Percentiles rank a stretch among this genome's conserved stretches.
Evolutionary conservation across 2,888 invertebrate genomes (phyloP).

Genomic region (Agriopis aurantiaria): DNA sequence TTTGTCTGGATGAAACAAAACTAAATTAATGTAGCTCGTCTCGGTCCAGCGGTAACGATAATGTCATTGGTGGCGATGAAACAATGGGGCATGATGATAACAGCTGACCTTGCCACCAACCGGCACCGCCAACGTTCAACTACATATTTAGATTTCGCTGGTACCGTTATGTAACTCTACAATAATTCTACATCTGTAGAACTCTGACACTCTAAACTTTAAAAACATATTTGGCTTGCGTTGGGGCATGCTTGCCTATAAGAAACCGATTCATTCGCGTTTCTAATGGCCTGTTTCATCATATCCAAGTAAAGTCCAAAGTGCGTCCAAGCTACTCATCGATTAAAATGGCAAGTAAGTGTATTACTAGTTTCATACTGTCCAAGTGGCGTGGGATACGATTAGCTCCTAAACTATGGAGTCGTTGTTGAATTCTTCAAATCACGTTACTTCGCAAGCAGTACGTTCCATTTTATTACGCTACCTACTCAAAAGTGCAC

Average conservation of each 20-base stretch:
- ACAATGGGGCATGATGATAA: conserved; percentile 60
- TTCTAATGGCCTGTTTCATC: too few relatives aligned
- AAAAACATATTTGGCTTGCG: too few relatives aligned
- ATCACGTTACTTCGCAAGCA: neutral
- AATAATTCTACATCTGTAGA: neutral
- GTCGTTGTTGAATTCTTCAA: neutral
- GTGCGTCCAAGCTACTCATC: too few relatives aligned
- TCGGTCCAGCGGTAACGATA: conserved; percentile 32
- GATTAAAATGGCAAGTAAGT: too few relatives aligned
- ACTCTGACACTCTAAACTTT: too few relatives aligned
- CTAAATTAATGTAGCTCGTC: conserved; percentile 25
- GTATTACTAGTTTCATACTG: too few relatives aligned
- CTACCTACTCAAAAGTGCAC: neutral
- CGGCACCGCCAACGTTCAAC: conserved; percentile 12
- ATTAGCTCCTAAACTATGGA: too few relatives aligned
- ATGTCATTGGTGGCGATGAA: conserved; percentile 37
- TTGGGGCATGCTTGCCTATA: too few relatives aligned
- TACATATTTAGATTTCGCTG: conserved; percentile 15
- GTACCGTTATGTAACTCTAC: conserved; percentile 7
- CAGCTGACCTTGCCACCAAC: conserved; percentile 52
- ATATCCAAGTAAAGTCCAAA: too few relatives aligned
- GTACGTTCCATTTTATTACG: neutral
- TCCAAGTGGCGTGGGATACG: too few relatives aligned
- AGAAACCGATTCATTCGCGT: too few relatives aligned
- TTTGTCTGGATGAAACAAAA: conserved; percentile 15